These are phyloP conservation scores for Zaprionus lineosus DNA, from an alignment of 2,888 invertebrate genomes.

Conservation along the genomic window DNA sequence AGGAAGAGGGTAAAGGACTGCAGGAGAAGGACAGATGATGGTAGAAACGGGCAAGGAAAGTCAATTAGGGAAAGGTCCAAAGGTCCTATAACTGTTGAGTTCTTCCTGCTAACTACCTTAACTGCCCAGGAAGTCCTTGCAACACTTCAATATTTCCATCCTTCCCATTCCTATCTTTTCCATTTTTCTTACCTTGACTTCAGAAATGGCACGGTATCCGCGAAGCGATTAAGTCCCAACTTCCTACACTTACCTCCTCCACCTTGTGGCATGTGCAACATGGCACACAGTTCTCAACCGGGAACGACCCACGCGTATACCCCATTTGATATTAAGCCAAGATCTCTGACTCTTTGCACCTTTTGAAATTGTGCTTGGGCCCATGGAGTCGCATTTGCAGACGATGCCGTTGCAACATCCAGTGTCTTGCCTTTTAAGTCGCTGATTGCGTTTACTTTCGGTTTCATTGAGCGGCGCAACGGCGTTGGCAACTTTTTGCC, in stretches of 20 bases:
- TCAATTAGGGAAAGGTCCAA: too few species aligned
- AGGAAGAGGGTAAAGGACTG: too few species aligned
- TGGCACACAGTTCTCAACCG: not conserved
- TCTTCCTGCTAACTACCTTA: too few species aligned
- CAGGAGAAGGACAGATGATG: too few species aligned
- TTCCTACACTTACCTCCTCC: not conserved
- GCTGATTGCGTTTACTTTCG: slow-evolving; percentile 64
- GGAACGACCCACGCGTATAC: slow-evolving; percentile 3
- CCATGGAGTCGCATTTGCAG: slow-evolving; percentile 20
- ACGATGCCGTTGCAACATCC: slow-evolving; percentile 13
- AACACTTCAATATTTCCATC: too few species aligned
- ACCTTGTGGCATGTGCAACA: slow-evolving; percentile 9
- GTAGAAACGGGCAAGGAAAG: too few species aligned
- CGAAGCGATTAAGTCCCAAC: not conserved
- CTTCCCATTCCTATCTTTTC: too few species aligned
- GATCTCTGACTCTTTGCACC: slow-evolving; percentile 5
- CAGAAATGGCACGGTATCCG: not conserved
- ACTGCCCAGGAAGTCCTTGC: too few species aligned
- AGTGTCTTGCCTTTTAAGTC: slow-evolving; percentile 19
- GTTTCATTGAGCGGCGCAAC: slow-evolving; percentile 61
- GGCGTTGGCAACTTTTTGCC: slow-evolving; percentile 17
- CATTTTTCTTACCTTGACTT: too few species aligned
- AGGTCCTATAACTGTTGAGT: too few species aligned
- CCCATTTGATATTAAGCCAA: slow-evolving; percentile 18
- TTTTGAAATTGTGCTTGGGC: too few species aligned